These are phyloP conservation scores for Anthopleura xanthogrammica DNA, from an alignment of 92 coral and sea anemone genomes.

Conservation along the genomic window DNA sequence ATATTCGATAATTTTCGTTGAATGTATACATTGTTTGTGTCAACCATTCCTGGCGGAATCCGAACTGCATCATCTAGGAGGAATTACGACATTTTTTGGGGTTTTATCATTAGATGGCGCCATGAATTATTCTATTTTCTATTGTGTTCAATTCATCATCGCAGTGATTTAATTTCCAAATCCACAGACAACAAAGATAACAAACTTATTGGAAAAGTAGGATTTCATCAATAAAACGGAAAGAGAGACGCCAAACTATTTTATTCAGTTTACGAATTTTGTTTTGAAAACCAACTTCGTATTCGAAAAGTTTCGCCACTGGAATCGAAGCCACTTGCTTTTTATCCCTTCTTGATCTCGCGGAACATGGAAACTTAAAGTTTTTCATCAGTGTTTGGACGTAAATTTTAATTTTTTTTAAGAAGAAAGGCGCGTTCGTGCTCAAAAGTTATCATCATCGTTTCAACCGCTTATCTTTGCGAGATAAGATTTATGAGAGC, in stretches of 20 bases:
- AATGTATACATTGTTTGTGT: background rate
- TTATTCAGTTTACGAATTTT: background rate
- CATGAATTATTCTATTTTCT: background rate
- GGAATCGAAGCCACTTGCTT: no score
- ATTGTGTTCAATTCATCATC: background rate
- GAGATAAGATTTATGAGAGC: background rate
- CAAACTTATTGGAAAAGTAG: background rate
- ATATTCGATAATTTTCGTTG: background rate
- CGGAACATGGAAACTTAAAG: no score
- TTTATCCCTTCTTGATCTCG: no score
- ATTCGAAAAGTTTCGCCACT: no score
- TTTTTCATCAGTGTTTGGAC: background rate
- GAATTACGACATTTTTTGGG: no score
- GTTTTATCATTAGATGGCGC: no score
- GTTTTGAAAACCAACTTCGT: background rate
- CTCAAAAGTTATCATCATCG: background rate
- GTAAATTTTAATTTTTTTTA: background rate
- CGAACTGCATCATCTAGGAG: background rate
- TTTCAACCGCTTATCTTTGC: background rate
- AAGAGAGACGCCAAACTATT: background rate
- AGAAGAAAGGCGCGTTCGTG: background rate
- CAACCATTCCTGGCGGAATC: background rate
- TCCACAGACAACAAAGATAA: background rate
- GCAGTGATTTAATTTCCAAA: background rate
- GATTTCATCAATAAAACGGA: background rate